Percentiles rank a stretch among this genome's conserved stretches.
phyloP scores from a whole-genome alignment of 2,888 invertebrate species.

The Orthosia gothica region DNA sequence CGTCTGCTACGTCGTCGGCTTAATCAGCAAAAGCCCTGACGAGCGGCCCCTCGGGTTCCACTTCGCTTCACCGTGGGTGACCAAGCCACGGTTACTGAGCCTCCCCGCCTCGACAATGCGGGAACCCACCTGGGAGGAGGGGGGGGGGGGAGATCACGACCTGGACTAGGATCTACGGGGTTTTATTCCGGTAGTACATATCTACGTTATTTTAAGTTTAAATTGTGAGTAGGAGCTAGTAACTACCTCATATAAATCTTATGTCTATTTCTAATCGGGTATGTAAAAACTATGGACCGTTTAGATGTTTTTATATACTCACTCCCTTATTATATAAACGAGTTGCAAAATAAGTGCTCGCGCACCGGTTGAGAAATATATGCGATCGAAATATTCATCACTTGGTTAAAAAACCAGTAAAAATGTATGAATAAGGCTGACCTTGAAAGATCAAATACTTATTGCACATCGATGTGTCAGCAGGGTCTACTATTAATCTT shows the following conservation, averaged over 20 bases:
- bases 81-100: too few species aligned
- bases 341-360: background rate
- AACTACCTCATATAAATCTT: background rate
- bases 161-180: background rate
- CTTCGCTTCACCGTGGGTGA: too few species aligned
- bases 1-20: too few species aligned
- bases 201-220: too few species aligned
- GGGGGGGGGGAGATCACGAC: too few species aligned
- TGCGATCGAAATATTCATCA: constrained; percentile 14
- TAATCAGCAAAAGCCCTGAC: too few species aligned
- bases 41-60: too few species aligned
- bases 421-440: constrained; percentile 16
- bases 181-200: background rate
- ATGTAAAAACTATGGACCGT: background rate
- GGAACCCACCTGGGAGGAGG: too few species aligned
- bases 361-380: constrained; percentile 2
- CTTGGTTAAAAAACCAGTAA: background rate
- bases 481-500: background rate
- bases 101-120: too few species aligned
- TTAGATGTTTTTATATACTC: background rate
- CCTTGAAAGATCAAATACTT: constrained; percentile 20
- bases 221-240: background rate
- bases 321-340: background rate
- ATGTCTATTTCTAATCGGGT: background rate
- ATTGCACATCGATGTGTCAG: constrained; percentile 29